These are phyloP conservation scores for Parelbella ahira DNA, from an alignment of 2,888 invertebrate genomes.

Conservation along the genomic window DNA sequence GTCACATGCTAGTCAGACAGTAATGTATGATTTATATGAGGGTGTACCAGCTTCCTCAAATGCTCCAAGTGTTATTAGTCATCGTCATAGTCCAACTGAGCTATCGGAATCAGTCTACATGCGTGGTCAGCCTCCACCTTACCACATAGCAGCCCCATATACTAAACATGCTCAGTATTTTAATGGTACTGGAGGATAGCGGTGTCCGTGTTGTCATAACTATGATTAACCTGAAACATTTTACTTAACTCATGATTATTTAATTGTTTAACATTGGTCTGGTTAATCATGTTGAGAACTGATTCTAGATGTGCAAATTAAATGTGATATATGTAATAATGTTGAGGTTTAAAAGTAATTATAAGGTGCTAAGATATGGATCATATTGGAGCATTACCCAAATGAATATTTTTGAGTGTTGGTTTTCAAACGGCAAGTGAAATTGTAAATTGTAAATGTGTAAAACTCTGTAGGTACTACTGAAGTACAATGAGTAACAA, in stretches of 20 bases:
- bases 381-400: constrained; percentile 48
- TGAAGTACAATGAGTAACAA: constrained; percentile 73
- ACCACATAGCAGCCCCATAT: constrained; percentile 90
- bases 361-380: constrained; percentile 71
- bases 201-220: constrained; percentile 32
- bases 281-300: constrained; percentile 42
- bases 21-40: constrained; percentile 75
- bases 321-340: constrained; percentile 68
- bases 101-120: constrained; percentile 58
- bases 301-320: constrained; percentile 72
- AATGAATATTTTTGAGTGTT: constrained; percentile 38
- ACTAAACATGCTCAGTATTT: constrained; percentile 89
- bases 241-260: constrained; percentile 34
- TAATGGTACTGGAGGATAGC: constrained; percentile 76
- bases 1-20: constrained; percentile 68
- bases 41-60: constrained; percentile 64
- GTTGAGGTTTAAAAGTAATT: constrained; percentile 50
- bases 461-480: constrained; percentile 59
- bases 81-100: constrained; percentile 64
- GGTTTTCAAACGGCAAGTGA: constrained; percentile 35
- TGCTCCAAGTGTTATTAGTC: constrained; percentile 60
- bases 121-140: constrained; percentile 86
- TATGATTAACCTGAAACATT: constrained; percentile 26
- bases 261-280: constrained; percentile 46
- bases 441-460: constrained; percentile 33